Conservation (phyloP, 2,113 vertebrate species). For the Cephalopholis sonnerati region DNA sequence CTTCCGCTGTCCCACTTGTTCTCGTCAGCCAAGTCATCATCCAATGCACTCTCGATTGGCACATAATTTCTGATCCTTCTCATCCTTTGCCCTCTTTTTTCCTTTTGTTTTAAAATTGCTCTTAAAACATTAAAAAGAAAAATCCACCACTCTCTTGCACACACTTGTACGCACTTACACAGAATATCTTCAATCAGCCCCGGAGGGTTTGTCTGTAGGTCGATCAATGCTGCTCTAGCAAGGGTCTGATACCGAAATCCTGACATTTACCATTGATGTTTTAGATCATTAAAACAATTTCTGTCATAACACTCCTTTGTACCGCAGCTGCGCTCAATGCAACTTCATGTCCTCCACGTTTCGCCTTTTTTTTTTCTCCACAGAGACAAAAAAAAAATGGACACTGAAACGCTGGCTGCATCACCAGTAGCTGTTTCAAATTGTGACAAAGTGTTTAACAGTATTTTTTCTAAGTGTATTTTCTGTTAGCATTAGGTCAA, state of each 20-base stretch:
- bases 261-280: conserved; percentile 40
- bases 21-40: conserved; percentile 42
- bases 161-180: not conserved
- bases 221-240: conserved; percentile 2
- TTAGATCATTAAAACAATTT: conserved; percentile 56
- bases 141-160: not conserved
- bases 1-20: conserved; percentile 45
- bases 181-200: conserved; percentile 20
- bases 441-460: not conserved
- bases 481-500: not conserved
- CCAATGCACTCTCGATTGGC: conserved; percentile 1
- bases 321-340: not conserved
- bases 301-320: not conserved
- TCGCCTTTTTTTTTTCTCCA: not conserved
- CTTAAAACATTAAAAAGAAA: conserved; percentile 8
- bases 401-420: not conserved
- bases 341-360: not conserved
- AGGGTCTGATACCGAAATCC: not conserved
- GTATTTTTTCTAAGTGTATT: not conserved
- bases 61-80: conserved; percentile 28
- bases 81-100: not conserved
- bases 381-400: not conserved
- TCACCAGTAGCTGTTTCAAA: not conserved
- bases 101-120: conserved; percentile 15
- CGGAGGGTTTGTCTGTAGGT: not conserved